Percentiles rank a stretch among this genome's conserved stretches.
phyloP scores from a whole-genome alignment of 1,140 invertebrate species.

The Drosophila willistoni region DNA sequence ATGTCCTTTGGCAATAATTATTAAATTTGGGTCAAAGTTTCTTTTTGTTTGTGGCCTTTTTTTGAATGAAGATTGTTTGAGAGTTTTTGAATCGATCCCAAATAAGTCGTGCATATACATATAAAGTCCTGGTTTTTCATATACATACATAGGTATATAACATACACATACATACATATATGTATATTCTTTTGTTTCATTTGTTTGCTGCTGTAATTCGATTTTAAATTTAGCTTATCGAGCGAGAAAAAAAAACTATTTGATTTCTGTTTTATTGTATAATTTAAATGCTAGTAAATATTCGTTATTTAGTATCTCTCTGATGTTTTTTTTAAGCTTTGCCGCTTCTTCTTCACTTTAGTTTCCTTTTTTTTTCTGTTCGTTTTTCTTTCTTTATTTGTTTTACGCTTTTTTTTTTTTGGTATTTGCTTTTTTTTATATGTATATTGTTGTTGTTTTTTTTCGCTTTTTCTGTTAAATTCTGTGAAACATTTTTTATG shows the following conservation, averaged over 20 bases:
- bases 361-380: slow-evolving; percentile 27
- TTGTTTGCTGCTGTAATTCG: slow-evolving; percentile 18
- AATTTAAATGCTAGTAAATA: slow-evolving; percentile 24
- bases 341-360: slow-evolving; percentile 21
- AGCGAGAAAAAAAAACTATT: slow-evolving; percentile 6
- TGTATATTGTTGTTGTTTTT: slow-evolving; percentile 2
- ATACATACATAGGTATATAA: background rate
- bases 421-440: slow-evolving; percentile 15
- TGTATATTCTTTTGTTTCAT: background rate
- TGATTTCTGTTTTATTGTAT: slow-evolving; percentile 13
- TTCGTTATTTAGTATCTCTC: slow-evolving; percentile 24
- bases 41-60: background rate
- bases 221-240: slow-evolving; percentile 19
- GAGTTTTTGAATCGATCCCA: background rate
- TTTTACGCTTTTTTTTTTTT: slow-evolving; percentile 30
- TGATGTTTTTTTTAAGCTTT: slow-evolving; percentile 8
- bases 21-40: background rate
- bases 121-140: background rate
- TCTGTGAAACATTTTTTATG: slow-evolving; percentile 46
- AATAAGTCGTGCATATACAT: background rate
- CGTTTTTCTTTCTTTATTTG: slow-evolving; percentile 40
- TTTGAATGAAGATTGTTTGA: background rate
- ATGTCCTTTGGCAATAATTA: background rate
- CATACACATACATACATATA: background rate
- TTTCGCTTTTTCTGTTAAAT: slow-evolving; percentile 49